Evolutionary conservation across 2,113 vertebrate genomes (phyloP).

Genomic region (Pleuronectes platessa): DNA sequence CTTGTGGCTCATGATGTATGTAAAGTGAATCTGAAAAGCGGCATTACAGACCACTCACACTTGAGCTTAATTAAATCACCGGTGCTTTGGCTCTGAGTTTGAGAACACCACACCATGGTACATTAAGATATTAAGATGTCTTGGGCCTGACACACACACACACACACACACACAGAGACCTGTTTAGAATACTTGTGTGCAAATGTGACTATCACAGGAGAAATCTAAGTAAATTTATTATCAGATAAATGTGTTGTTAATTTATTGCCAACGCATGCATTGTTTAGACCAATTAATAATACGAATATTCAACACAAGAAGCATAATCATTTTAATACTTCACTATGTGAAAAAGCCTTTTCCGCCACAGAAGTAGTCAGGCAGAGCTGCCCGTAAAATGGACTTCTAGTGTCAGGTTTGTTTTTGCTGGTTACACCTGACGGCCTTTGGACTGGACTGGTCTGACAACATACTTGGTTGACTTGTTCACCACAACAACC

Average conservation of each 20-base stretch:
- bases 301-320: background rate
- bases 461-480: conserved; percentile 57
- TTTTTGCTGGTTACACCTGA: conserved; percentile 48
- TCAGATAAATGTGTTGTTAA: conserved; percentile 3
- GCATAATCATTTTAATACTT: background rate
- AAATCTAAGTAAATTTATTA: conserved; percentile 2
- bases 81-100: conserved; percentile 57
- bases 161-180: background rate
- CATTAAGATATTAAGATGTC: conserved; percentile 55
- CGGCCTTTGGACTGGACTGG: conserved; percentile 20
- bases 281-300: conserved; percentile 7
- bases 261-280: background rate
- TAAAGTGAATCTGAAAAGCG: conserved; percentile 70
- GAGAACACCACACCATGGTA: conserved; percentile 35
- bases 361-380: conserved; percentile 12
- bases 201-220: conserved; percentile 33
- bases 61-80: conserved; percentile 75
- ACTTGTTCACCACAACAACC: conserved; percentile 20
- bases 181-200: conserved; percentile 19
- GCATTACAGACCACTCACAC: conserved; percentile 72
- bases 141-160: background rate
- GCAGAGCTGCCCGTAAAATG: background rate
- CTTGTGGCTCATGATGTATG: conserved; percentile 72
- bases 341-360: background rate
- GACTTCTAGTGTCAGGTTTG: conserved; percentile 26